Conservation (phyloP, 1,140 invertebrate genomes). For the Lepidotrigona ventralis region DNA sequence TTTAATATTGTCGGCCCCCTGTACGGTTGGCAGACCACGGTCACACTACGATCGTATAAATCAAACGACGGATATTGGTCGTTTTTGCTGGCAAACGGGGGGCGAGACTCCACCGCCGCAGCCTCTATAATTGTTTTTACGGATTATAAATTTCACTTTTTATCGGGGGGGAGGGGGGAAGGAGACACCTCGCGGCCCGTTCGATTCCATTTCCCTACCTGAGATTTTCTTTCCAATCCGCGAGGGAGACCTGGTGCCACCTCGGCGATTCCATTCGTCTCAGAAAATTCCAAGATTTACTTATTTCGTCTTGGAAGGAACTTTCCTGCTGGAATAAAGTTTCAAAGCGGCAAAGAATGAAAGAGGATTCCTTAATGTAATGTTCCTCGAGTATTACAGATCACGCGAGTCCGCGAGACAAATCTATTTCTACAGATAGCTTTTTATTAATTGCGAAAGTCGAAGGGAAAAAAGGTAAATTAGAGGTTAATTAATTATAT, state of each 20-base stretch:
- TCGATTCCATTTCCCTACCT: slow-evolving; percentile 47
- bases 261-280: slow-evolving; percentile 26
- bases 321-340: background rate
- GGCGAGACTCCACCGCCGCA: slow-evolving; percentile 48
- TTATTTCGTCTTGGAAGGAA: slow-evolving; percentile 14
- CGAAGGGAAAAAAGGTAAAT: too few relatives aligned
- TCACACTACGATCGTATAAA: slow-evolving; percentile 61
- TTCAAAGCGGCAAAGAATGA: background rate
- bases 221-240: slow-evolving; percentile 30
- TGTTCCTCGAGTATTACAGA: background rate
- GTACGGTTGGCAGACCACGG: slow-evolving; percentile 15
- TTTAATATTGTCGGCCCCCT: slow-evolving; percentile 67
- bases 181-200: background rate
- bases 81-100: slow-evolving; percentile 63
- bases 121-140: slow-evolving; percentile 74
- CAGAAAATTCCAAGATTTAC: slow-evolving; percentile 13
- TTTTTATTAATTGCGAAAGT: background rate
- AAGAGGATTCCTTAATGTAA: background rate
- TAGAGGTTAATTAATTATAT: too few relatives aligned
- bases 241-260: background rate
- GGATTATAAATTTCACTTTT: slow-evolving; percentile 75
- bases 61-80: slow-evolving; percentile 73
- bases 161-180: background rate
- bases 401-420: background rate
- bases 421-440: background rate